Evolutionary conservation across 2,888 invertebrate species (phyloP), one percentile per base, ranked within the genome.

Genomic region (Eumacrocentrus americanus): DNA sequence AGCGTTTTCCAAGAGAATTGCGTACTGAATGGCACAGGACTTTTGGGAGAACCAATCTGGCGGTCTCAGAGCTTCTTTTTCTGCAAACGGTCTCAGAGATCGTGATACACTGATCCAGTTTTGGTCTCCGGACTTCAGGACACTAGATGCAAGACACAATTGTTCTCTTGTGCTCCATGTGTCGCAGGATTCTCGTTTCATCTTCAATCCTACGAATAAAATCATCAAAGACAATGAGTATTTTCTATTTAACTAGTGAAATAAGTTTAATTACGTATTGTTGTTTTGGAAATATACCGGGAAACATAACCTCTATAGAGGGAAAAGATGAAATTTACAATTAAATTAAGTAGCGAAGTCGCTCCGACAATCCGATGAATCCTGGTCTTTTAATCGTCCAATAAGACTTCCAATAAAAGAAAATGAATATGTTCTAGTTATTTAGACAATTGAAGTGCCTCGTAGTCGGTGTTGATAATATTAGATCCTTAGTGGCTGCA

Each of bases 91-190:
- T 82, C 91, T 91, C 7, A 95, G 80, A 0, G 91, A 87, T 37
- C 93, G 83, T 48, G 92, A 92, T 1, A 94, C 94, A 0, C 93
- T 90, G 85, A 92, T 89, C 95, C 95, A 94, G 81, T 96, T 93
- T 78, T 94, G 94, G 78, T 95, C 94, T 0, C 94, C 94, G 72
- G 90, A 91, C 73, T 91, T 84, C 38, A 90, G 83, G 7, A 96
- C 91, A 1, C 94, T 92, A 0, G 94, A 93, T 0, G 94, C 94
- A 44, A 96, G 81, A 70, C 92, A 92, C 66, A 96, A 79, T 77
- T 92, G 91, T 71, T 97, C 96, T 4, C 91, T 84, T 0, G 88
- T 85, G 34, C 91, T 91, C 96, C 96, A 97, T 42, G 88, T 88
- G 72, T 95, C 95, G 23, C 91, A 78, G 0, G 91, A 89, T 46